These are phyloP conservation scores for Oryzias dopingdopingensis DNA, from an alignment of 2,797 vertebrate species.

Conservation along the genomic window DNA sequence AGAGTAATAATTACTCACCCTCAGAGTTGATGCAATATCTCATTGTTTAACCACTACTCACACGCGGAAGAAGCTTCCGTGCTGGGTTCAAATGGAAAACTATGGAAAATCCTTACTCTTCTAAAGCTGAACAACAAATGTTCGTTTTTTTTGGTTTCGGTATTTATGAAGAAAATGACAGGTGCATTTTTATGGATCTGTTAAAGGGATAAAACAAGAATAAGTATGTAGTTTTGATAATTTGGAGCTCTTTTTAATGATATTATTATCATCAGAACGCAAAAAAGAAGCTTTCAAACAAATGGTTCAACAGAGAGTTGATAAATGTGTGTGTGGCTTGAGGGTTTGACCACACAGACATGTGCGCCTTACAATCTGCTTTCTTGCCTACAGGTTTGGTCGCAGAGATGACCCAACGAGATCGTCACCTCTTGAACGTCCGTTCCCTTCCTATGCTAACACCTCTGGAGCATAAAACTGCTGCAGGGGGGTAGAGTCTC, in stretches of 20 bases:
- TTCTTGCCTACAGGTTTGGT: no score
- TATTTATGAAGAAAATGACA: not conserved
- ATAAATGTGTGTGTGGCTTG: no score
- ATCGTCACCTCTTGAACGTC: no score
- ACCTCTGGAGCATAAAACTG: no score
- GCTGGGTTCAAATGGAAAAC: not conserved
- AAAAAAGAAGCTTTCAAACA: no score
- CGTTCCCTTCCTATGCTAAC: no score
- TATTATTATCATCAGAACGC: no score
- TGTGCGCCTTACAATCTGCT: no score
- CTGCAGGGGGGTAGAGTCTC: no score
- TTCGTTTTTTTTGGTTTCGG: not conserved
- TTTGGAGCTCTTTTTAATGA: not conserved
- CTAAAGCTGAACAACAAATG: not conserved
- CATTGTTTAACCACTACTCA: not conserved
- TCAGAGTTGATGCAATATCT: conserved; percentile 12
- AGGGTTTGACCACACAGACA: no score
- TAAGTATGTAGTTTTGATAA: not conserved
- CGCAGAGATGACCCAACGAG: no score
- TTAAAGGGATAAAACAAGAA: not conserved
- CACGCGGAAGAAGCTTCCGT: conserved; percentile 10
- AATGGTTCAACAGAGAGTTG: no score
- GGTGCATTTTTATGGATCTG: not conserved
- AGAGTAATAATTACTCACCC: conserved; percentile 6
- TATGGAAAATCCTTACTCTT: not conserved